Evolutionary conservation across 1,140 invertebrate genomes (phyloP).

Genomic region (Trinorchestia longiramus): DNA sequence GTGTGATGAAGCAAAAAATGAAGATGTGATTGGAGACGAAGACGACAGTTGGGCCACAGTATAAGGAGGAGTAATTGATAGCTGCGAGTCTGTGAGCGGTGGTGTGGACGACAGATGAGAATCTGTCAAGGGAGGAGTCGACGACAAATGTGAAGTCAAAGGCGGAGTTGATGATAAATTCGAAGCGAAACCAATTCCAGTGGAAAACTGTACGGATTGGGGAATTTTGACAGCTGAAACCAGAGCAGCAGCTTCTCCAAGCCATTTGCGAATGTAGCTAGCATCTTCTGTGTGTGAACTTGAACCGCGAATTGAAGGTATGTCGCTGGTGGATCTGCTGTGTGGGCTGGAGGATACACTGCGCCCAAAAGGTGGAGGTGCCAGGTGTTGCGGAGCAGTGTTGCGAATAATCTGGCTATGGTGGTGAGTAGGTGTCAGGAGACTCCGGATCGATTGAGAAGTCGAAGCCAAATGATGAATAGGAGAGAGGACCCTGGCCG

Average conservation of each 20-base stretch:
- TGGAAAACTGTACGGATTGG: background rate
- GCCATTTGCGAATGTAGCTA: slow-evolving; percentile 26
- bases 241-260: slow-evolving; percentile 39
- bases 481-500: slow-evolving; percentile 4
- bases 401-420: slow-evolving; percentile 38
- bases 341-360: slow-evolving; percentile 21
- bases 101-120: background rate
- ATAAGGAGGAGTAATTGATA: background rate
- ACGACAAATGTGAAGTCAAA: slow-evolving; percentile 6
- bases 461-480: slow-evolving; percentile 43
- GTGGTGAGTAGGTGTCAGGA: slow-evolving; percentile 31
- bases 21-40: slow-evolving; percentile 21
- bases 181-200: slow-evolving; percentile 13
- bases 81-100: background rate
- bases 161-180: slow-evolving; percentile 28
- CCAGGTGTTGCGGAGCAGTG: slow-evolving; percentile 6
- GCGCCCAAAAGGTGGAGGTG: slow-evolving; percentile 29
- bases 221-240: slow-evolving; percentile 41
- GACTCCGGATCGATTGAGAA: slow-evolving; percentile 42
- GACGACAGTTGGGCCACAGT: background rate
- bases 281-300: slow-evolving; percentile 20
- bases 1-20: slow-evolving; percentile 30
- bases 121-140: background rate
- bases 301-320: slow-evolving; percentile 16
- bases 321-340: slow-evolving; percentile 35